Evolutionary conservation across 2,888 invertebrate genomes (phyloP).

Genomic region (Apamea epomidion): DNA sequence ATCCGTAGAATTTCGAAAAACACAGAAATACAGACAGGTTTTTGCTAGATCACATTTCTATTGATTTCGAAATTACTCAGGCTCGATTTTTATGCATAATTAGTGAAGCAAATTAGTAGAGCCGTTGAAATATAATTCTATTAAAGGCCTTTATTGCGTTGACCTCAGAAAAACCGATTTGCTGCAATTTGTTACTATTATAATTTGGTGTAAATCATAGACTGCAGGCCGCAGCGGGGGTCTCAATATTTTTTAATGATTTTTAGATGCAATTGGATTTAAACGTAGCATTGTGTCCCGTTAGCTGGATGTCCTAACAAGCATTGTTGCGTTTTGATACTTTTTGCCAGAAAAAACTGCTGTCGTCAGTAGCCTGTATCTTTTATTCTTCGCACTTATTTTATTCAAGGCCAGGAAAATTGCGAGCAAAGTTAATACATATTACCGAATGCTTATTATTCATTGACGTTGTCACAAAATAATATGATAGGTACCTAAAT

Average conservation of each 20-base stretch:
- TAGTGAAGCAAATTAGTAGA: constrained; percentile 42
- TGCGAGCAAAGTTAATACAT: background rate
- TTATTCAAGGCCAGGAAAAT: constrained; percentile 3
- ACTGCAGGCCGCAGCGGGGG: constrained; percentile 36
- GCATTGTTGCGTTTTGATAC: constrained; percentile 41
- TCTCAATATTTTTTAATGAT: constrained; percentile 27
- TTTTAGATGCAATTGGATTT: constrained; percentile 23
- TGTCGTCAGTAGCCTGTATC: background rate
- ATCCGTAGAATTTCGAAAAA: constrained; percentile 31
- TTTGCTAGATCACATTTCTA: constrained; percentile 49
- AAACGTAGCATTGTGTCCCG: constrained; percentile 14
- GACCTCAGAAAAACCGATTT: constrained; percentile 10
- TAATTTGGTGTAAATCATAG: constrained; percentile 20
- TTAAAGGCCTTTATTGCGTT: constrained; percentile 44
- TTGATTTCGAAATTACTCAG: constrained; percentile 27
- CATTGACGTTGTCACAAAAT: background rate
- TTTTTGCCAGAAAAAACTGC: constrained; percentile 12
- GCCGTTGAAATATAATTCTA: constrained; percentile 25
- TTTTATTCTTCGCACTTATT: constrained; percentile 6
- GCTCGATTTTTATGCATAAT: constrained; percentile 49
- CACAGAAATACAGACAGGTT: constrained; percentile 31
- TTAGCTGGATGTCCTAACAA: constrained; percentile 48
- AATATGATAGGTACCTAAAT: background rate
- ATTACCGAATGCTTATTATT: background rate
- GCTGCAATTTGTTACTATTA: constrained; percentile 19